Evolutionary conservation across 2,113 vertebrate genomes (phyloP).

Genomic region (Brachyhypopomus occidentalis): DNA sequence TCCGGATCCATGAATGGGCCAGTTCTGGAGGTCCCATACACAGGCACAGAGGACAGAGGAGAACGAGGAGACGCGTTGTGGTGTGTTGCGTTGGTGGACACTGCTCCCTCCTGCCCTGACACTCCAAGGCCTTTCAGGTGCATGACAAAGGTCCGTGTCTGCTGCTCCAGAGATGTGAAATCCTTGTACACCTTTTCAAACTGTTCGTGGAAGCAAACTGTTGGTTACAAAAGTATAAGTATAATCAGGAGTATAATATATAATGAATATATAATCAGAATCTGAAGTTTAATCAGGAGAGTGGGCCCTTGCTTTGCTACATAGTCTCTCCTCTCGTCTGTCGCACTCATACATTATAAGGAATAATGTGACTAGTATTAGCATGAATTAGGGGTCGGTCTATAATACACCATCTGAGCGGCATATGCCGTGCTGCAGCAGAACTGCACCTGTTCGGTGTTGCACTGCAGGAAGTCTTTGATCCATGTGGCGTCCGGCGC

Average conservation of each 20-base stretch:
- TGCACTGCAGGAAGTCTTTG: conserved; percentile 70
- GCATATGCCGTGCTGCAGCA: too few relatives aligned
- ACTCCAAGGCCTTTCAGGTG: conserved; percentile 70
- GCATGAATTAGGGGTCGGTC: not conserved
- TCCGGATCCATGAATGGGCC: conserved; percentile 17
- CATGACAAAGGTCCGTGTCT: conserved; percentile 69
- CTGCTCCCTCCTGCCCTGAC: conserved; percentile 8
- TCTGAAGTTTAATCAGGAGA: too few relatives aligned
- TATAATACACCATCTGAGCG: not conserved
- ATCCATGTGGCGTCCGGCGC: conserved; percentile 67
- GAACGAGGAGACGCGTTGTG: not conserved
- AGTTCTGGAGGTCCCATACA: not conserved
- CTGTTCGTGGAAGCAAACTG: conserved; percentile 51
- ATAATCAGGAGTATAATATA: too few relatives aligned
- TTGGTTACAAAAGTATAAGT: too few relatives aligned
- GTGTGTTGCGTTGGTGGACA: not conserved
- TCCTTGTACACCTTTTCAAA: conserved; percentile 70
- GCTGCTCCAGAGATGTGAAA: conserved; percentile 69
- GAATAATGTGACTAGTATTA: not conserved
- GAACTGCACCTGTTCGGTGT: conserved; percentile 71
- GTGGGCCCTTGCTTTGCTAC: too few relatives aligned
- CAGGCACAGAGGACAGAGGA: not conserved
- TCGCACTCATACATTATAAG: not conserved
- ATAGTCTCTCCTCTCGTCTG: too few relatives aligned
- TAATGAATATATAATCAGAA: too few relatives aligned